These are phyloP conservation scores for Myotis pilosus DNA, from an alignment of 2,797 vertebrate species.

Conservation along the genomic window DNA sequence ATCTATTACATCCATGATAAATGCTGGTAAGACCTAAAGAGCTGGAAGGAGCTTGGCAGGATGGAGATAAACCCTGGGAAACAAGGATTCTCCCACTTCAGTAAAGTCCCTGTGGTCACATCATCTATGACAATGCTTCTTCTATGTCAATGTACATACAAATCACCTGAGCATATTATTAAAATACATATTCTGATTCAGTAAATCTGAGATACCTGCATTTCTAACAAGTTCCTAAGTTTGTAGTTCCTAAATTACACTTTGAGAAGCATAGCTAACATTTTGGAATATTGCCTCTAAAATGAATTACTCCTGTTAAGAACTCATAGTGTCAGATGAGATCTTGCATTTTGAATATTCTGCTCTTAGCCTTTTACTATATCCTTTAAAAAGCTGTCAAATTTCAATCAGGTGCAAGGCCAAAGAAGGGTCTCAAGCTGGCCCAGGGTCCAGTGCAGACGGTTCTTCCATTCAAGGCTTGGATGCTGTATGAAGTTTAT, in stretches of 20 bases:
- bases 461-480: background rate
- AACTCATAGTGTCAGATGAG: too few relatives aligned
- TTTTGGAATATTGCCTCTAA: too few relatives aligned
- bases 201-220: background rate
- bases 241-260: background rate
- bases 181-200: background rate
- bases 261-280: background rate
- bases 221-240: background rate
- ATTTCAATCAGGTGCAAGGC: background rate
- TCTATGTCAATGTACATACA: background rate
- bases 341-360: background rate
- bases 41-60: background rate
- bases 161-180: background rate
- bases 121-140: background rate
- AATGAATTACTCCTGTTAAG: too few relatives aligned
- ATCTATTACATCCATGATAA: background rate
- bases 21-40: background rate
- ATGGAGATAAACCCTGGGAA: background rate
- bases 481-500: background rate
- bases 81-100: background rate
- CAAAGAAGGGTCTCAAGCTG: background rate
- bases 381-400: background rate
- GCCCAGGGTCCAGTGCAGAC: background rate
- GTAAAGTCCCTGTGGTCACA: background rate
- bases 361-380: background rate